A percentile compares a stretch with the other conserved stretches of the same genome.
Conservation (phyloP, 2,113 vertebrate species). For the Naja naja region DNA sequence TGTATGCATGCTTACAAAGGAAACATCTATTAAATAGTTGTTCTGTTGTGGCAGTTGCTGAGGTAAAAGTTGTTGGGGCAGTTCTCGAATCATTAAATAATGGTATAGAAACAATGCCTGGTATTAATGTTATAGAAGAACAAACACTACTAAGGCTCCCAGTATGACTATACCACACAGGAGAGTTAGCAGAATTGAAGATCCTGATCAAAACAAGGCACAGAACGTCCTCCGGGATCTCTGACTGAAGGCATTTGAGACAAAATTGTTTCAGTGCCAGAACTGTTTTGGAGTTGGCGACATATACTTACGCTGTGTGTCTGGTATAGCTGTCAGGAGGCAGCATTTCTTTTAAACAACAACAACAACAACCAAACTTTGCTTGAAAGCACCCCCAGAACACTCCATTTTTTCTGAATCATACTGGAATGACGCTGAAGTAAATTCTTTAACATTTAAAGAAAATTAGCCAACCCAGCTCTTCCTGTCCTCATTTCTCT, state of each 20-base stretch:
- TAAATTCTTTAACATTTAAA: neutral
- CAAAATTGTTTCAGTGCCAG: neutral
- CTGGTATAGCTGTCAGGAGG: neutral
- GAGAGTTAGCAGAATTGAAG: neutral
- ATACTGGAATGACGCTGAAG: neutral
- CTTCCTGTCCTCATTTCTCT: neutral
- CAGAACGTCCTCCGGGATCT: no score
- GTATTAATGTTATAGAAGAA: neutral
- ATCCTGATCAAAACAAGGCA: neutral
- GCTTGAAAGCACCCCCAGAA: neutral
- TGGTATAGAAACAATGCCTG: neutral
- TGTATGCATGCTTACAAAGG: neutral
- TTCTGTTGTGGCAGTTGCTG: neutral
- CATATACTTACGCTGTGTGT: neutral
- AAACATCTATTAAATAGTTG: neutral
- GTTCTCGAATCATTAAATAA: neutral
- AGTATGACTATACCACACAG: neutral
- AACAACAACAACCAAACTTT: neutral
- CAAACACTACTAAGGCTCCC: neutral
- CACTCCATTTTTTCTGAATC: neutral
- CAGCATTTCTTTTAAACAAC: neutral
- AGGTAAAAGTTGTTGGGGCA: neutral
- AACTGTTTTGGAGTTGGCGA: neutral
- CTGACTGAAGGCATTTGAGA: neutral
- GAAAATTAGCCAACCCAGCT: neutral